phyloP scores from a whole-genome alignment of 1,140 invertebrate genomes.

The Myzus persicae region DNA sequence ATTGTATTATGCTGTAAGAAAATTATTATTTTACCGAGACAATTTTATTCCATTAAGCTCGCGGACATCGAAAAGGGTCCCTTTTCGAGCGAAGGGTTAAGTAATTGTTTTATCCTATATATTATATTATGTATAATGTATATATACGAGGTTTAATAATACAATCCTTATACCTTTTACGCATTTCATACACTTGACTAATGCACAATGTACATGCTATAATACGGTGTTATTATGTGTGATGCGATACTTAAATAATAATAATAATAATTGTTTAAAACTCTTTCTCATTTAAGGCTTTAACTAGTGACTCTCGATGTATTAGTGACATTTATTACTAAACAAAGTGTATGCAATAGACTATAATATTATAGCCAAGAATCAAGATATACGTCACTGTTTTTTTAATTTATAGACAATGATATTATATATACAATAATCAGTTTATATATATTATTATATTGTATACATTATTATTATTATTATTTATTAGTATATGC shows the following conservation, averaged over 20 bases:
- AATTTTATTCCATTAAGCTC: constrained; percentile 42
- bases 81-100: constrained; percentile 8
- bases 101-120: constrained; percentile 36
- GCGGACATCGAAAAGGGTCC: constrained; percentile 17
- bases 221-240: neutral
- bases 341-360: neutral
- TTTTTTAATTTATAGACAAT: neutral
- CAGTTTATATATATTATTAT: no score
- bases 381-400: neutral
- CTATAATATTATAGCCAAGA: neutral
- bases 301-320: neutral
- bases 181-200: constrained; percentile 15
- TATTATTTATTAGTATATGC: neutral
- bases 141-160: constrained; percentile 9
- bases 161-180: neutral
- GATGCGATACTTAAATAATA: neutral
- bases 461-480: neutral
- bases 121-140: constrained; percentile 14
- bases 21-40: constrained; percentile 36
- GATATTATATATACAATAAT: neutral
- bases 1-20: neutral
- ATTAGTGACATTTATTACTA: neutral
- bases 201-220: neutral
- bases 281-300: neutral
- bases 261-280: constrained; percentile 14